Evolutionary conservation across 2,888 invertebrate genomes (phyloP), one percentile per base, ranked within the genome.

Genomic region (Argyra leucocephala): DNA sequence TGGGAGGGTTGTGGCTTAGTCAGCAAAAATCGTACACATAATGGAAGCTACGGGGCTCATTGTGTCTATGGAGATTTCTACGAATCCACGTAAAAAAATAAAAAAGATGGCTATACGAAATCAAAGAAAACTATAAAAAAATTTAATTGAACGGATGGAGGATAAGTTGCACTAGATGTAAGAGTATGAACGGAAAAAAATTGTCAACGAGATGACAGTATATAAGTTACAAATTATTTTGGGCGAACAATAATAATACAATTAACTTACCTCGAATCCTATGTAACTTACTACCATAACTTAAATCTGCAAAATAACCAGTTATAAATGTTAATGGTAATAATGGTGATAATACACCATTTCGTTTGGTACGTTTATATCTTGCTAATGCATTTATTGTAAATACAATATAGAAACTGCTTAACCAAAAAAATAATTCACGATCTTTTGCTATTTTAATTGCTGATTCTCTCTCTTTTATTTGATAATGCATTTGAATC

Each of bases 401-500:
- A 58, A 85, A 80, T 61, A 83, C 71, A n/a, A 61, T 26, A 74
- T 86, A 88, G 79, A 90, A 90, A 12, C 85, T 81, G 57, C 85
- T 83, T 65, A 86, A 79, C 89, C 90, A 91, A 71, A 86, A 83
- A 73, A 89, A 87, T 22, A 88, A 79, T 74, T 91, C 91, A 69
- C 91, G 81, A 69, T 84, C 83, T 73, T 84, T 82, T 0, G 91
- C 88, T 66, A 90, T 83, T 76, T 87, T 83, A 79, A 88, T 79
- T 0, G 91, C 90, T 78, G 85, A 82, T 79, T 86, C 83, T 67
- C 89, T 81, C 75, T 90, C 88, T 73, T 89, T 84, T 81, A 91
- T 85, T 78, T 89, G 88, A 77, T 88, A 88, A 76, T 88, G 88
- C 83, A 91, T 83, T 74, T 90, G 90, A 69, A 91, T 86, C 81